Evolutionary conservation across 1,140 invertebrate species (phyloP).

Genomic region (Penaeus japonicus): DNA sequence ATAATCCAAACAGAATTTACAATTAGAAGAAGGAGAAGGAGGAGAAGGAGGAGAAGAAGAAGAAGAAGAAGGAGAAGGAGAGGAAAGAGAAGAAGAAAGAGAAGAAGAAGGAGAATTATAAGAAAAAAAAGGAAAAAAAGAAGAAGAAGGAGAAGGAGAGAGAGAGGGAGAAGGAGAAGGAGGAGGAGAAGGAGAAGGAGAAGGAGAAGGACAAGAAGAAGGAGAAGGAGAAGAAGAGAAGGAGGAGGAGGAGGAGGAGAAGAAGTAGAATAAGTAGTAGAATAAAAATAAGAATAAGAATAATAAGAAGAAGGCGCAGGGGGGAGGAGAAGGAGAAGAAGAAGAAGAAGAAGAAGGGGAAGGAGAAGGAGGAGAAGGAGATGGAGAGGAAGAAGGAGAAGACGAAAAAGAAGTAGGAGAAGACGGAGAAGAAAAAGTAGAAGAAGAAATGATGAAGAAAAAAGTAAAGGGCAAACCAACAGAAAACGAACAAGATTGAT

Average conservation of each 20-base stretch:
- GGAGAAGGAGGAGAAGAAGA: background rate
- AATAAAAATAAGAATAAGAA: too few species aligned
- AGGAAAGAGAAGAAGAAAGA: too few species aligned
- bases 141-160: background rate
- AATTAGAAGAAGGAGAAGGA: background rate
- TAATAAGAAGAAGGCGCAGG: background rate
- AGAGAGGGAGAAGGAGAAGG: background rate
- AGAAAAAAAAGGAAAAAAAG: background rate
- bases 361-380: too few species aligned
- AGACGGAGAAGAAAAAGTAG: too few species aligned
- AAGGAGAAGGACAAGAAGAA: background rate
- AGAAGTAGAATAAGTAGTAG: background rate
- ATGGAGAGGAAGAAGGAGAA: too few species aligned
- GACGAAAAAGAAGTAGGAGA: too few species aligned
- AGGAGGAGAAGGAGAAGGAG: background rate
- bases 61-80: too few species aligned
- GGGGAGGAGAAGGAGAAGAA: background rate
- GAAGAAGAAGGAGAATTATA: background rate
- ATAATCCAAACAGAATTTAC: too few species aligned
- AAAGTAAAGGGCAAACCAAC: too few species aligned
- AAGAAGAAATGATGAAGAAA: too few species aligned
- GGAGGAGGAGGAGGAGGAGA: background rate
- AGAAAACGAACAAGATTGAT: too few species aligned
- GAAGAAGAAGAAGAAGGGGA: background rate
- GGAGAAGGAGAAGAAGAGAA: background rate